Evolutionary conservation across 2,888 invertebrate genomes (phyloP), one percentile per base, ranked within the genome.

Genomic region (Trichacis sp.): DNA sequence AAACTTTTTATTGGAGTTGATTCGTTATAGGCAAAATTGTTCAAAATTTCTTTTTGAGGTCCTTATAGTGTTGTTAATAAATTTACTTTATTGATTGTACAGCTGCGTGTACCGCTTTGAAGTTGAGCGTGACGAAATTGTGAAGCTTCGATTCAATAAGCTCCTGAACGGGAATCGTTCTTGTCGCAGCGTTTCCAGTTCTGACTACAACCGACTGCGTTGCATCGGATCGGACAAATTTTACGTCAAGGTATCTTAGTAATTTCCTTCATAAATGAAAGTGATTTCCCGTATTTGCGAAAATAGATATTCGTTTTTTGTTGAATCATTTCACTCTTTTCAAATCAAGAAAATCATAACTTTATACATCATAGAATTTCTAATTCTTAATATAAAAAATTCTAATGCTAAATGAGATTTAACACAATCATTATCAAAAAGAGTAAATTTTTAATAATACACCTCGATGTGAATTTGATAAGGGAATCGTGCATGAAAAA

Each of bases 31-130:
- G 15, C 14, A n/a, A n/a, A n/a, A n/a, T n/a, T n/a, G n/a, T n/a
- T n/a, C n/a, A n/a, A n/a, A n/a, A n/a, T n/a, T n/a, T n/a, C n/a
- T 12, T 36, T 17, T 14, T 15, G 6, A 49, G 14, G 19, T 15
- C 36, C 29, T 64, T 56, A 29, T 30, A 42, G 56, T 43, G 38
- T 19, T 6, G 55, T 47, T 65, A 62, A 69, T 55, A 19, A 12
- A 58, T 53, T 63, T 24, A 55, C 19, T 60, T 14, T 40, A 64
- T 17, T 56, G 24, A 64, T 67, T 69, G 43, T 53, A 49, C 87
- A 93, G 92, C 77, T 96, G 96, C 85, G 89, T 92, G 45, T 95
- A 95, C 84, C 92, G 94, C 46, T 95, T 95, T 79, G 94, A 95
- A 85, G 95, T 92, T 0, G 92, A 92, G 76, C 90, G 91, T 51